These are phyloP conservation scores for Ectropis crepuscularia DNA, from an alignment of 2,888 invertebrate species.

Conservation along the genomic window DNA sequence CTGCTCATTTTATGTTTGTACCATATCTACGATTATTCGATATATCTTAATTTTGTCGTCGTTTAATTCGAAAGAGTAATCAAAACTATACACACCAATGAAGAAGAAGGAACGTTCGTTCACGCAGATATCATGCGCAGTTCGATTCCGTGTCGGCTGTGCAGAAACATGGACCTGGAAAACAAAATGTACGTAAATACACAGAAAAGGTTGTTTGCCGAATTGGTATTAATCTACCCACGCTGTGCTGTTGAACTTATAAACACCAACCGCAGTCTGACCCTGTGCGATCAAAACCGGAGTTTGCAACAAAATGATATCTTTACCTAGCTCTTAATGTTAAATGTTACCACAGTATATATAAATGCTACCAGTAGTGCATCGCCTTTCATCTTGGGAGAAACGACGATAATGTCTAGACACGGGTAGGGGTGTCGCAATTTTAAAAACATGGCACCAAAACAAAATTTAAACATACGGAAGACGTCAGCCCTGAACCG, in stretches of 20 bases:
- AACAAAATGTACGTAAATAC: conserved; percentile 15
- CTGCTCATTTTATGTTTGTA: too few species aligned
- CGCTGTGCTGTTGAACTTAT: conserved; percentile 28
- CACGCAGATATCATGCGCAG: conserved; percentile 25
- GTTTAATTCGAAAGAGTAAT: neutral
- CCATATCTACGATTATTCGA: too few species aligned
- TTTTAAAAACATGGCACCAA: too few species aligned
- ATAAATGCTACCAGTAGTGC: too few species aligned
- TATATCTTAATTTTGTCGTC: too few species aligned
- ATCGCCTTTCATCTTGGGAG: too few species aligned
- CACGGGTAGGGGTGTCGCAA: too few species aligned
- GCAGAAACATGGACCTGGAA: conserved; percentile 54
- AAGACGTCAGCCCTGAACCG: too few species aligned
- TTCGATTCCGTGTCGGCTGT: conserved; percentile 41
- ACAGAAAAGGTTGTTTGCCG: conserved; percentile 20
- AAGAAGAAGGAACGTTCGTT: conserved; percentile 49
- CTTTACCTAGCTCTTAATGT: neutral
- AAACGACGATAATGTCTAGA: too few species aligned
- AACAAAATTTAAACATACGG: too few species aligned
- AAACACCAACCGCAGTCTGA: conserved; percentile 22
- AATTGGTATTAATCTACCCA: conserved; percentile 19
- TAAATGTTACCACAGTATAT: too few species aligned
- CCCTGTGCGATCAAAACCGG: conserved; percentile 17
- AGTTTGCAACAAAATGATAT: conserved; percentile 14
- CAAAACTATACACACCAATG: conserved; percentile 47